Base-by-base conservation (phyloP, 2,113 vertebrate species). In the Parotia lawesii region DNA sequence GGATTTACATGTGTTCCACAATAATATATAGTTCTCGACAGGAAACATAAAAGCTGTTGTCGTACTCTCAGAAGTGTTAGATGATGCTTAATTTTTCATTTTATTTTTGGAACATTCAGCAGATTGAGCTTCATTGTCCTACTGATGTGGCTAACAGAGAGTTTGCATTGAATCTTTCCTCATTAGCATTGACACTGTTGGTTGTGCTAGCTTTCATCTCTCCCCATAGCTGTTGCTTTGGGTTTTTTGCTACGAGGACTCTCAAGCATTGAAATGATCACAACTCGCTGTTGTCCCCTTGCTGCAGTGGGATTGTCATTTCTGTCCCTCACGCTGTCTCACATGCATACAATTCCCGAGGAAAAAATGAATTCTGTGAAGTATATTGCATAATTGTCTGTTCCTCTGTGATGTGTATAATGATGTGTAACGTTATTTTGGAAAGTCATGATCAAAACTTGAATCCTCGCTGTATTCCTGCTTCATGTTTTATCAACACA, bases 21-120 rank as follows among this genome's bases (percentile, higher is more conserved):
- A 20, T 78, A 96, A 92, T 56, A 40, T 72, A 85, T 88, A 56
- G 37, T 79, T 96, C 84, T 94, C 4, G 2, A 65, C 77, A 86
- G 81, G 51, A 94, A 95, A 82, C 92, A 95, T 96, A 97, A 95
- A 94, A 96, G 78, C 75, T 72, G 84, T 90, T 97, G 90, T 93
- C 24, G 9, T 75, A 80, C 50, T 60, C 80, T 95, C 93, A 85
- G 78, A 96, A 91, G 54, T 77, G 65, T 67, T 86, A 82, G 92
- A 74, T 87, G 69, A 47, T 71, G 61, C 58, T 94, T 96, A 87
- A 92, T 97, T 98, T 95, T 86, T 95, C 83, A 64, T 92, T 85
- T 94, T 95, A 56, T 94, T 96, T 97, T 86, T 80, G 62, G 81
- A 87, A 53, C 64, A 58, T 67, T 96, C 84, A 67, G 83, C 90